Evolutionary conservation across 2,888 invertebrate genomes (phyloP).

Genomic region (Endomychus coccineus): DNA sequence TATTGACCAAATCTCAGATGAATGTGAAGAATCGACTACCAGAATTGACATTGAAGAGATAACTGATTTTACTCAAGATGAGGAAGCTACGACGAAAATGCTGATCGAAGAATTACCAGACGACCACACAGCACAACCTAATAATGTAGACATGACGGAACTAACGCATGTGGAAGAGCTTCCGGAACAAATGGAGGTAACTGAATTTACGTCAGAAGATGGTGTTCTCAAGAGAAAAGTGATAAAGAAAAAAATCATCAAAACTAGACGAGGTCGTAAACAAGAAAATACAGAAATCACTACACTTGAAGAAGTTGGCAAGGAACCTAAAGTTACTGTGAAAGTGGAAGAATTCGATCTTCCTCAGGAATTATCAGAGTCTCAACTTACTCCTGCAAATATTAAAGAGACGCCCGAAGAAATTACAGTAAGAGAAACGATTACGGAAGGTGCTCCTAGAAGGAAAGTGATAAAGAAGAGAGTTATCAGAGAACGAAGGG

Average conservation of each 20-base stretch:
- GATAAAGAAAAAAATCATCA: conserved; percentile 44
- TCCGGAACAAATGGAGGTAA: conserved; percentile 13
- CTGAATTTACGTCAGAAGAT: conserved; percentile 20
- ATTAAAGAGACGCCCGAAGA: conserved; percentile 37
- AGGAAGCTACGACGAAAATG: conserved; percentile 31
- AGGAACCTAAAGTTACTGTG: conserved; percentile 24
- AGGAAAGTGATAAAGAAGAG: conserved; percentile 34
- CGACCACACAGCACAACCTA: background rate
- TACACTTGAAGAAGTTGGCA: conserved; percentile 23
- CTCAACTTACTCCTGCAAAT: no score
- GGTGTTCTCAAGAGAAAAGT: conserved; percentile 38
- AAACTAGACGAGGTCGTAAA: conserved; percentile 40
- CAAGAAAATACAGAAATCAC: conserved; percentile 36
- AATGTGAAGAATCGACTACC: no score
- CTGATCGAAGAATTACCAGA: background rate
- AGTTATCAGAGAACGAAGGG: conserved; percentile 36
- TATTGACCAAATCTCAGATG: conserved; percentile 28
- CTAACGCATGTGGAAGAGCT: conserved; percentile 10
- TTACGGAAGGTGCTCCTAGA: conserved; percentile 27
- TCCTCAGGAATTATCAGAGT: conserved; percentile 20
- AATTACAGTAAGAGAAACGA: conserved; percentile 28
- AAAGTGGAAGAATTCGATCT: conserved; percentile 12
- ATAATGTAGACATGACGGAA: background rate
- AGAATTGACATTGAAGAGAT: conserved; percentile 29
- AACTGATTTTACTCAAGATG: conserved; percentile 31